phyloP scores from a whole-genome alignment of 2,113 vertebrate species.

The Catharus fuscescens region DNA sequence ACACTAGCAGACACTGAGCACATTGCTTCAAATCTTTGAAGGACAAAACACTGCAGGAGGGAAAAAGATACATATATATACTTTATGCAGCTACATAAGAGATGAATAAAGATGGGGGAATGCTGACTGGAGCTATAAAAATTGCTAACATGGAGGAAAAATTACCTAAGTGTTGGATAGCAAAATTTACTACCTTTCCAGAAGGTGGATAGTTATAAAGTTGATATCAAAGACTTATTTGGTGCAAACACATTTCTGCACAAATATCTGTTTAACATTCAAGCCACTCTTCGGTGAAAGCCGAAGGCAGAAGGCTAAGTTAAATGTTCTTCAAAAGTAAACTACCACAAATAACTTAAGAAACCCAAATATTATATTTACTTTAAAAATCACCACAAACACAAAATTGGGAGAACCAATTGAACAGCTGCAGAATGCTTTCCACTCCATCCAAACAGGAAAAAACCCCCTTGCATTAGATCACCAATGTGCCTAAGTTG shows the following conservation, averaged over 20 bases:
- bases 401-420: background rate
- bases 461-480: background rate
- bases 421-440: background rate
- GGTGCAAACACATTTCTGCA: background rate
- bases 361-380: background rate
- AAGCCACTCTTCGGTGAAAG: background rate
- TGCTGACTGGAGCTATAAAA: background rate
- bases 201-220: background rate
- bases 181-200: background rate
- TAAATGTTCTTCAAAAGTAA: background rate
- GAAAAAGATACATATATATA: constrained; percentile 7
- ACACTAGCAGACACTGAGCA: constrained; percentile 48
- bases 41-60: constrained; percentile 51
- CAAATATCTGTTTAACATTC: background rate
- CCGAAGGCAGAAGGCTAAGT: background rate
- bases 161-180: background rate
- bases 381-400: background rate
- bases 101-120: background rate
- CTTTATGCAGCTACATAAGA: constrained; percentile 50
- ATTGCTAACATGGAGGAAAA: background rate
- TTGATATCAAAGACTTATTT: background rate
- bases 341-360: background rate
- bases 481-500: background rate
- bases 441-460: background rate
- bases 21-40: constrained; percentile 52